Evolutionary conservation across 2,797 vertebrate species (phyloP), one percentile per base, ranked within the genome.

Genomic region (Bufotes viridis): DNA sequence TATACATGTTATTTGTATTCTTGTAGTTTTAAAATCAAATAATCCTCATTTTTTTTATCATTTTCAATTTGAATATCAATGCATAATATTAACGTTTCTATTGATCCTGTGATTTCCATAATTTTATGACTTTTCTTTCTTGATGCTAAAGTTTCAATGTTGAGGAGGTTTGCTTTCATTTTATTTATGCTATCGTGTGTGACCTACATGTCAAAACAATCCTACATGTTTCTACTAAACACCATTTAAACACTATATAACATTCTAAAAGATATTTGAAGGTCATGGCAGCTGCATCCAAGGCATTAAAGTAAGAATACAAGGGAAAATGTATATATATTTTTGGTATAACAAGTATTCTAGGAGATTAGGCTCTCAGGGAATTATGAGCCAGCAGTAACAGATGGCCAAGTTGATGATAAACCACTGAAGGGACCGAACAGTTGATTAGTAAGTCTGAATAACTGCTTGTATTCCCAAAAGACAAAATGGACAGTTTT

Each of bases 391-490:
- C 61, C 60, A 90, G 26, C 14, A 82, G 34, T 90, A 93, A 86
- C 90, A 92, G 91, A 93, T 92, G 90, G 90, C 87, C 85, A 89
- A 90, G 80, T 90, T 90, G 90, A 80, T 81, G 90, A 87, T 86
- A 79, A 92, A 87, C 65, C 84, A 87, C 80, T 86, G 91, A 87
- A 78, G 86, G 69, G 18, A 9, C 67, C 91, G 87, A 85, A 90
- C 67, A 91, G 14, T 87, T 92, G 90, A 90, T 91, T 87, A 91
- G 57, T 26, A 65, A 92, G 84, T 90, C 13, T 86, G 69, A 87
- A 80, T 90, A 88, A 91, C 90, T 90, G 58, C 65, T 78, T 49
- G 22, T 26, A 83, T 67, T 51, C 51, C 84, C 55, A 90, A 42
- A 87, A 55, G 89, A 92, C 85, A 84, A 88, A 78, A 29, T 69